Evolutionary conservation across 2,888 invertebrate species (phyloP), one percentile per base, ranked within the genome.

Genomic region (Cryptops parisi): DNA sequence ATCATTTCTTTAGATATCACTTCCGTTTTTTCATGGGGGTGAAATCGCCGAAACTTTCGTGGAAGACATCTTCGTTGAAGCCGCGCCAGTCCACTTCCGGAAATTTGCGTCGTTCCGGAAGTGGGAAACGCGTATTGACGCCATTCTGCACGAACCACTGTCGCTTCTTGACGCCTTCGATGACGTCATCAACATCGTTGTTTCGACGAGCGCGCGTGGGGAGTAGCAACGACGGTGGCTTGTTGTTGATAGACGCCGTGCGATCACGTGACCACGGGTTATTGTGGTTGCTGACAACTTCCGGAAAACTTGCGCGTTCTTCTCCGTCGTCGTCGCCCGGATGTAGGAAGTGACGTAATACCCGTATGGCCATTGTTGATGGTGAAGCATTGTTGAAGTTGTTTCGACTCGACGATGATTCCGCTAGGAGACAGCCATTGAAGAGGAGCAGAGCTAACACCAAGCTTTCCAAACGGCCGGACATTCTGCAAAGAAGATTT

Each of bases 21-120:
- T 9, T 33, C 43, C 15, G 6, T 52, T 49, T 53, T 39, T 55
- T 61, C 59, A 62, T 60, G 1, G 62, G 61, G 2, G 58, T 60
- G 51, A 60, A 62, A 24, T 60, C 61, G 5, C 62, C 62, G 12
- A 62, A 62, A 27, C 62, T 61, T 53, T 62, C 62, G 26, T 62
- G 61, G 47, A 62, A 62, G 17, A 62, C 58, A 51, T 62, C 60
- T 23, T 59, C 60, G 41, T 62, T 60, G 47, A 62, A 62, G 2
- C 62, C 62, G 46, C 61, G 52, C 24, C 61, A 60, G 49, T 61
- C 61, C 2, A 62, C 57, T 54, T 62, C 61, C 2, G 61, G 61
- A 48, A 61, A 61, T 50, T 58, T 59, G 27, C 60, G 54, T 40
- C 59, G 55, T 49, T 57, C 53, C 21, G 55, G 55, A 27, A 55